phyloP scores from a whole-genome alignment of 2,888 invertebrate genomes.

The Ophioninae sp. region DNA sequence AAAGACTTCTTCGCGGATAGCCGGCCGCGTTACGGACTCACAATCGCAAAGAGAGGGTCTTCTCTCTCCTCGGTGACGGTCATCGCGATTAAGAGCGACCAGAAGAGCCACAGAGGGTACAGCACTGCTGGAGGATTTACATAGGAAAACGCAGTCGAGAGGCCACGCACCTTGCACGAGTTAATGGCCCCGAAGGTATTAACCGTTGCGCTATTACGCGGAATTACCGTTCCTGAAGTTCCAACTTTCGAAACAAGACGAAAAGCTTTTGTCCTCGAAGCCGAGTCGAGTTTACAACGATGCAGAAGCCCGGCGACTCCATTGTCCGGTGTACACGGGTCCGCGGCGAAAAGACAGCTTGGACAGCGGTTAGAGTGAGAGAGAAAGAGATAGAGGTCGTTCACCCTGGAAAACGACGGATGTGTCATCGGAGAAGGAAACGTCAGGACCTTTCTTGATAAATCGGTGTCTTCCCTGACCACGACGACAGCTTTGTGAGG shows the following conservation, averaged over 20 bases:
- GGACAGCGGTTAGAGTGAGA: neutral
- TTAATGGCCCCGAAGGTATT: slow-evolving; percentile 63
- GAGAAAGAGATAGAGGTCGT: slow-evolving; percentile 41
- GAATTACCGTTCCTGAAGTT: slow-evolving; percentile 40
- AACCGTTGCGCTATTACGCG: slow-evolving; percentile 55
- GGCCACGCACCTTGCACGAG: slow-evolving; percentile 71
- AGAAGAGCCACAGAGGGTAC: slow-evolving; percentile 3
- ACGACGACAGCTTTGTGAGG: neutral
- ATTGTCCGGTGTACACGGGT: slow-evolving; percentile 21
- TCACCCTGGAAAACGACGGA: slow-evolving; percentile 60
- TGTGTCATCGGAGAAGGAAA: slow-evolving; percentile 37
- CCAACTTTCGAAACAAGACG: slow-evolving; percentile 15
- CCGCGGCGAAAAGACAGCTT: slow-evolving; percentile 22
- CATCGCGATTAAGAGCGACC: slow-evolving; percentile 54
- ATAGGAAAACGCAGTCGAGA: slow-evolving; percentile 38
- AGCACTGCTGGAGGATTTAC: slow-evolving; percentile 11
- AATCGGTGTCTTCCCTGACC: slow-evolving; percentile 6
- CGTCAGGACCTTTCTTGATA: neutral
- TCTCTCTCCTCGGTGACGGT: slow-evolving; percentile 51
- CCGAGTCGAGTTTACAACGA: neutral
- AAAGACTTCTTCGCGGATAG: neutral
- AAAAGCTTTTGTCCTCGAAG: slow-evolving; percentile 1
- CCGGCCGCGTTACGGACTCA: neutral
- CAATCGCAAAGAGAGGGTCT: slow-evolving; percentile 8
- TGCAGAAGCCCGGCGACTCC: slow-evolving; percentile 11